phyloP scores from a whole-genome alignment of 92 coral and sea anemone genomes.

The Porites lobata region DNA sequence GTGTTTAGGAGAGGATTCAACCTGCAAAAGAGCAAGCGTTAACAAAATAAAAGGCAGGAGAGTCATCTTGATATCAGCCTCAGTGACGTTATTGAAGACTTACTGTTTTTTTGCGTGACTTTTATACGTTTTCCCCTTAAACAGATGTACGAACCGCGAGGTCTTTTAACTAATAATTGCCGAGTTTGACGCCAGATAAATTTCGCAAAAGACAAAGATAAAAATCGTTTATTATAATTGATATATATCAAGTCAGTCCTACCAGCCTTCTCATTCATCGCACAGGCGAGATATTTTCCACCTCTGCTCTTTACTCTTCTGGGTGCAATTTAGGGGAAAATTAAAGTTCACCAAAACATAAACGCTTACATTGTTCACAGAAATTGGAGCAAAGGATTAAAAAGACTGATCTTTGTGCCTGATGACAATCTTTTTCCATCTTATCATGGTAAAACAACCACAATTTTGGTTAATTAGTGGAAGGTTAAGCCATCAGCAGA shows the following conservation, averaged over 20 bases:
- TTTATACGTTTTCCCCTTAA: not conserved
- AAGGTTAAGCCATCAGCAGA: too few relatives aligned
- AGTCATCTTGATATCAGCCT: not conserved
- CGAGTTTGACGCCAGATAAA: not conserved
- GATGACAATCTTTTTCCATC: too few relatives aligned
- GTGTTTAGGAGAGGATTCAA: conserved; percentile 18
- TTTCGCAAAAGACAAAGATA: not conserved
- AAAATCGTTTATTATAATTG: not conserved
- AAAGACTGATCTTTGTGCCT: too few relatives aligned
- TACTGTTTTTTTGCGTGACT: not conserved
- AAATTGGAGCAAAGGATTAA: too few relatives aligned
- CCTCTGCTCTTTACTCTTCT: too few relatives aligned
- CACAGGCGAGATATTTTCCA: not conserved
- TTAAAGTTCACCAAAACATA: too few relatives aligned
- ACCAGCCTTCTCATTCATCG: not conserved
- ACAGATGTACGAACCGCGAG: not conserved
- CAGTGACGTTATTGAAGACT: not conserved
- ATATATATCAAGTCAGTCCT: not conserved
- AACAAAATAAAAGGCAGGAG: not conserved
- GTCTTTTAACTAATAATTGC: not conserved
- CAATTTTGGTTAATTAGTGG: too few relatives aligned
- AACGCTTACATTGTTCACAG: too few relatives aligned
- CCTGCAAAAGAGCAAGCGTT: not conserved
- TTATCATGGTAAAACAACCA: too few relatives aligned
- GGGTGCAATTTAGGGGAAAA: too few relatives aligned